Base-by-base conservation (phyloP, 2,113 vertebrate species). In the Cyanoramphus novaezelandiae region DNA sequence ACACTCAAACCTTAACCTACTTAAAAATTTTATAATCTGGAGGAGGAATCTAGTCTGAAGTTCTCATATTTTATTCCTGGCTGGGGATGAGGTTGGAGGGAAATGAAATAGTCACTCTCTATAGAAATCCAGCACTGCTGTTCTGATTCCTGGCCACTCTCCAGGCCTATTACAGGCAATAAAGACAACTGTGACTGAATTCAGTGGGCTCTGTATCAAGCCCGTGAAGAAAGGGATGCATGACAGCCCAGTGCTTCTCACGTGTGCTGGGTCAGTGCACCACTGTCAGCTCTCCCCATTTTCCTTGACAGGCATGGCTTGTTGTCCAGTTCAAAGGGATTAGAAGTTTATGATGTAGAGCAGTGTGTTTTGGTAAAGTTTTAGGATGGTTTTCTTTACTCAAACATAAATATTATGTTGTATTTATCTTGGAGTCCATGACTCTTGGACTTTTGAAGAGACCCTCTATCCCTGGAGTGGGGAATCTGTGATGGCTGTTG, bases 1-100 rank as follows among this genome's bases (percentile, higher is more conserved):
- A 87, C 14, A 70, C 52, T 94, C 55, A 47, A 87, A 89, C 91
- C 16, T 55, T 91, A 95, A 90, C 90, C 82, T 94, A 41, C 81
- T 96, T 69, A 31, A 94, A 97, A 95, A 91, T 53, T 44, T 72
- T 89, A 78, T 25, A 53, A 89, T 75, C 70, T 91, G 25, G 64
- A 82, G 57, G 77, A 95, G 44, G 59, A 84, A 81, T 80, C 47
- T 59, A 75, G 41, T 67, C 17, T 44, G 46, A 80, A 82, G 53
- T 60, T 62, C 59, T 90, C 20, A 5, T 50, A 49, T n/a, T 88
- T 84, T 74, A 84, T 57, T 78, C 33, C 20, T 4, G 10, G 18
- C 13, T 21, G 13, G 53, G 33, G 33, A 35, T 23, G 19, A 35
- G n/a, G 21, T 23, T 59, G 33, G 20, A 24, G 21, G 33, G 33